Evolutionary conservation across 2,888 invertebrate species (phyloP).

Genomic region (Lasioglossum villosulum): DNA sequence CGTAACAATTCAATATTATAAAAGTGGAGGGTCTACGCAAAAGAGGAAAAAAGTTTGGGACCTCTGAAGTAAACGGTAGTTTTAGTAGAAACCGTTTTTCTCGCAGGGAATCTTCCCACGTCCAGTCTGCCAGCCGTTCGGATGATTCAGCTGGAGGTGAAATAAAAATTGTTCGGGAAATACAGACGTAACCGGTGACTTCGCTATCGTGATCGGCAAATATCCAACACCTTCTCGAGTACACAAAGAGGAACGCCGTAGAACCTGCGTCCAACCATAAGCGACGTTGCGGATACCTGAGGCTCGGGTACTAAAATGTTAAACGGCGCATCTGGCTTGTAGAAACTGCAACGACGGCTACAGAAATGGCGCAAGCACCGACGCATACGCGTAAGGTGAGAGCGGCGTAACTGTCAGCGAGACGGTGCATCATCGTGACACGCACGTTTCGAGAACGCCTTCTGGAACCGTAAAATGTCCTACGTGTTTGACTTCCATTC

Average conservation of each 20-base stretch:
- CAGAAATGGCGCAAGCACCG: slow-evolving; percentile 32
- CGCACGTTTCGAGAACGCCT: slow-evolving; percentile 48
- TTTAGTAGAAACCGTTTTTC: background rate
- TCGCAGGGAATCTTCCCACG: background rate
- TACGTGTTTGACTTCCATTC: slow-evolving; percentile 67
- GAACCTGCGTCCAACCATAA: background rate
- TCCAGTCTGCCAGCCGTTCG: background rate
- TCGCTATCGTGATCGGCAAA: background rate
- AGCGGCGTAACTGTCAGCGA: slow-evolving; percentile 64
- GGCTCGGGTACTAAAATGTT: slow-evolving; percentile 12
- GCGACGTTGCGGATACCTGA: background rate
- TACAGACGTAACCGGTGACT: slow-evolving; percentile 31
- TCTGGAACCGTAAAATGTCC: slow-evolving; percentile 48
- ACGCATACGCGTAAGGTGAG: slow-evolving; percentile 57
- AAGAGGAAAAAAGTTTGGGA: too few relatives aligned
- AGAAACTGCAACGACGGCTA: slow-evolving; percentile 40
- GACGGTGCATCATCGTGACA: slow-evolving; percentile 65
- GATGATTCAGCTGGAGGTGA: slow-evolving; percentile 4
- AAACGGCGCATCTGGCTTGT: slow-evolving; percentile 33
- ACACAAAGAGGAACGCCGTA: background rate
- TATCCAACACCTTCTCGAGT: background rate
- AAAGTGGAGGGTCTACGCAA: too few relatives aligned
- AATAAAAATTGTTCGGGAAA: background rate
- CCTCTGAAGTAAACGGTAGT: background rate
- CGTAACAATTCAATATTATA: too few relatives aligned